Evolutionary conservation across 2,888 invertebrate genomes (phyloP).

Genomic region (Lypha dubia): DNA sequence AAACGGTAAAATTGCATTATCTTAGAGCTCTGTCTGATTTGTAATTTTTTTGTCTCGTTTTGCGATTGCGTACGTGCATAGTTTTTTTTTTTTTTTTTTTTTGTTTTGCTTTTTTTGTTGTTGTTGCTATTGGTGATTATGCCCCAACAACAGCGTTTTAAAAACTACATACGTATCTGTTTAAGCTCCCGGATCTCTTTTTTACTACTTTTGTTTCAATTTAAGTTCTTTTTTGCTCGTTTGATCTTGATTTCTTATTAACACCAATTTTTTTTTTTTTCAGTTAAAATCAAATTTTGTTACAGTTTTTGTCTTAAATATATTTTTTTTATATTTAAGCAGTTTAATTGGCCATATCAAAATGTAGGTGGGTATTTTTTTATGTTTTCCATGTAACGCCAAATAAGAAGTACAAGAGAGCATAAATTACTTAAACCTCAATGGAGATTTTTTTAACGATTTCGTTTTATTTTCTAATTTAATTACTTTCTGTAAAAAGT

Average conservation of each 20-base stretch:
- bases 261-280: neutral
- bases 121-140: conserved; percentile 17
- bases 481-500: neutral
- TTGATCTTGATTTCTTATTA: conserved; percentile 9
- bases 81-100: conserved; percentile 13
- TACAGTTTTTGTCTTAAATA: conserved; percentile 31
- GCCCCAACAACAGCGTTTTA: conserved; percentile 46
- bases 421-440: too few relatives aligned
- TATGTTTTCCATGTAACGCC: neutral
- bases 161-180: too few relatives aligned
- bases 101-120: conserved; percentile 15
- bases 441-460: neutral
- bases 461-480: neutral
- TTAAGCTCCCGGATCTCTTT: conserved; percentile 69
- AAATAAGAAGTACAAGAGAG: neutral
- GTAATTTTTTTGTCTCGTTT: neutral
- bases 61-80: conserved; percentile 9
- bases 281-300: neutral
- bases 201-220: conserved; percentile 17
- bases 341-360: conserved; percentile 7
- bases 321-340: neutral
- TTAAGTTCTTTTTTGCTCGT: neutral
- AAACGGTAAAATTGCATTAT: neutral
- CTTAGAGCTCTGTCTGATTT: neutral
- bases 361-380: conserved; percentile 13